Percentiles rank a stretch among this genome's conserved stretches.
Evolutionary conservation across 2,888 invertebrate species (phyloP).

Genomic region (Xylota segnis): DNA sequence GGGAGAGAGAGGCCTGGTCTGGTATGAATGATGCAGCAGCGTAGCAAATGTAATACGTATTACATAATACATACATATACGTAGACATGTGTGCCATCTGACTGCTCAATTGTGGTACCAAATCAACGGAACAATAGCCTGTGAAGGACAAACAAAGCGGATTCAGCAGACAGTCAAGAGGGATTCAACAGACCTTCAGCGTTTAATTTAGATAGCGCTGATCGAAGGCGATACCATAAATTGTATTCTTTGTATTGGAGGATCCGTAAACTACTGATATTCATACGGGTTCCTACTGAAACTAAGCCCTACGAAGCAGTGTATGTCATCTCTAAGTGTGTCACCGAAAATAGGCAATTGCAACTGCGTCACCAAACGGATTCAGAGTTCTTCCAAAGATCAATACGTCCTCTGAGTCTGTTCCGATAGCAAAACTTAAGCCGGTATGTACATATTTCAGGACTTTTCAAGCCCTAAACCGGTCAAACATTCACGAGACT

Average conservation of each 20-base stretch:
- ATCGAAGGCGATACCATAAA: not conserved
- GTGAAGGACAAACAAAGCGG: conserved; percentile 6
- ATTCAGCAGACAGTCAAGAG: not conserved
- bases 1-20: conserved; percentile 11
- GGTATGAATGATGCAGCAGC: not conserved
- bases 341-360: too few relatives aligned
- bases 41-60: not conserved
- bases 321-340: too few relatives aligned
- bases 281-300: too few relatives aligned
- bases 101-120: conserved; percentile 7
- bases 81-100: conserved; percentile 1
- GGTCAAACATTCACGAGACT: too few relatives aligned
- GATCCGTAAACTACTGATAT: not conserved
- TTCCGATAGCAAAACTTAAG: too few relatives aligned
- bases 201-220: not conserved
- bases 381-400: too few relatives aligned
- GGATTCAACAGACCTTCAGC: not conserved
- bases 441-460: too few relatives aligned
- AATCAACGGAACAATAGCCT: conserved; percentile 7
- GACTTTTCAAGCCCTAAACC: too few relatives aligned
- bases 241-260: not conserved
- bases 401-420: too few relatives aligned
- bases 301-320: too few relatives aligned
- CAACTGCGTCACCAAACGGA: too few relatives aligned
- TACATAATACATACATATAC: not conserved